phyloP scores from a whole-genome alignment of 2,888 invertebrate genomes.

The Nymphalis polychloros region DNA sequence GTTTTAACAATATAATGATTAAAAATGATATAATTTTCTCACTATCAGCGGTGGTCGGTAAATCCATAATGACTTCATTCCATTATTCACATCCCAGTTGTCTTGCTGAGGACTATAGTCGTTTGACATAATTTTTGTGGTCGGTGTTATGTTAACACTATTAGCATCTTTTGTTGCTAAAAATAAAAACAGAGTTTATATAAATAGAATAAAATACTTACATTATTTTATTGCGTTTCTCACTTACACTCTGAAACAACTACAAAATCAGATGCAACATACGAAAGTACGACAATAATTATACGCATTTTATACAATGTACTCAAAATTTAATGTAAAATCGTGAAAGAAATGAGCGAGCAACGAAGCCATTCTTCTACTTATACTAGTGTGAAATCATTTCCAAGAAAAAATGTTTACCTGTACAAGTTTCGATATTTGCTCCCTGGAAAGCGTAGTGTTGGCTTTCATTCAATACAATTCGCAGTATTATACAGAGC shows the following conservation, averaged over 20 bases:
- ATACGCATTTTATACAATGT: conserved; percentile 24
- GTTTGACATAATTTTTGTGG: conserved; percentile 38
- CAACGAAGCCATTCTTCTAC: conserved; percentile 5
- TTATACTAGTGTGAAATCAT: conserved; percentile 16
- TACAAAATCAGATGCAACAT: conserved; percentile 18
- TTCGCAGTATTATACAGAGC: conserved; percentile 51
- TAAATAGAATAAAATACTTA: too few relatives aligned
- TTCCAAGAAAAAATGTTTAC: conserved; percentile 49
- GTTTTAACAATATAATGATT: background rate
- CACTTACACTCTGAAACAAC: conserved; percentile 29
- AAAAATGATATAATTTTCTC: conserved; percentile 29
- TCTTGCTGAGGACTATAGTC: conserved; percentile 36
- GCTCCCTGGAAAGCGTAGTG: conserved; percentile 42
- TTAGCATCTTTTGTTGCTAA: conserved; percentile 33
- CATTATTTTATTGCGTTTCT: too few relatives aligned
- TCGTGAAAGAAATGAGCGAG: conserved; percentile 21
- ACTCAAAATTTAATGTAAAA: conserved; percentile 12
- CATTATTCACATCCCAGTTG: conserved; percentile 41
- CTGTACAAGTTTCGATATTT: conserved; percentile 42
- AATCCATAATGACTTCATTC: conserved; percentile 47
- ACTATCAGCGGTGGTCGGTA: conserved; percentile 45
- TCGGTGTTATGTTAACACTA: conserved; percentile 32
- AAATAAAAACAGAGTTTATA: conserved; percentile 2
- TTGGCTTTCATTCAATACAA: conserved; percentile 46
- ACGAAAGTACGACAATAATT: conserved; percentile 15